Base-by-base conservation (phyloP, 2,888 invertebrate species). In the Cerastis leucographa region DNA sequence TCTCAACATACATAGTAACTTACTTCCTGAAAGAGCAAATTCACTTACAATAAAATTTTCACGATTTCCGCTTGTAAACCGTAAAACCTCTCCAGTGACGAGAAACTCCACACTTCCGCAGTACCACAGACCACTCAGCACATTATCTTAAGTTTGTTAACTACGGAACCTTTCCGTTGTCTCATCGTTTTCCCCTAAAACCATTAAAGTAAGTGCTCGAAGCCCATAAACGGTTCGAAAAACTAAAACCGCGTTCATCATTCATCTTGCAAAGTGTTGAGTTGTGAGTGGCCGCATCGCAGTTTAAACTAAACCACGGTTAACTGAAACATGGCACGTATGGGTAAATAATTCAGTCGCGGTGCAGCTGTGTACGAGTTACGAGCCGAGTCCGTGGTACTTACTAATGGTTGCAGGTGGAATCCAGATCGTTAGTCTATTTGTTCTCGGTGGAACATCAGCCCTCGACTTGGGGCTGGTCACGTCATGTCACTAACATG, bases 341-440 rank as follows among this genome's bases (percentile, higher is more conserved):
- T 84, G 88, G 80, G 88, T 91, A 89, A 89, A 91, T 91, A 90
- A 88, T 91, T 90, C 84, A 89, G 87, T 80, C 49, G 74, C 22
- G 61, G 51, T 85, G 87, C 85, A 87, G 83, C 83, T 85, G 84
- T 78, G 81, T 78, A 78, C 76, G 78, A 81, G 85, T 70, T 59
- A 29, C 35, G 51, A 35, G 14, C 46, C 67, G 51, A 46, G 59
- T 46, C 80, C 51, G 51, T 35, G 25, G 46, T 49, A 22, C 29
- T 40, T 81, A 81, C 85, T 90, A 88, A 91, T 87, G 86, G 85
- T 77, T 71, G 83, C 74, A 76, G 89, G 90, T 89, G 87, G 88
- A 90, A 90, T 88, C 73, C 75, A 78, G 85, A 88, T 89, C 87
- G 90, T 91, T 91, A 86, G 78, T 85, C 84, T 90, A 90, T 91